Percentiles rank a stretch among this genome's conserved stretches.
phyloP scores from a whole-genome alignment of 2,888 invertebrate genomes.

The Chrysina gloriosa region DNA sequence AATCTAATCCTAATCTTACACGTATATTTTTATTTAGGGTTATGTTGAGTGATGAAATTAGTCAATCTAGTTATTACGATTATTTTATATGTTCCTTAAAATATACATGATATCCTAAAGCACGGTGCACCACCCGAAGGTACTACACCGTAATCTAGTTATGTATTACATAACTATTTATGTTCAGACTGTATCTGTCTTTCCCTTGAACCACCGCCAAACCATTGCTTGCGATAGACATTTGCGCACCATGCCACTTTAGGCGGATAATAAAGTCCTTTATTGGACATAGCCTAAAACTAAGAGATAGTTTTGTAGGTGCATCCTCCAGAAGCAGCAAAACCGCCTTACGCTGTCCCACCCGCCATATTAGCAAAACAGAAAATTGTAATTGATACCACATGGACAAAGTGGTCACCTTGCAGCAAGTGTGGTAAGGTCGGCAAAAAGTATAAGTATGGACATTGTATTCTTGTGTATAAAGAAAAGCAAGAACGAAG shows the following conservation, averaged over 20 bases:
- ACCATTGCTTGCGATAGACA: too few relatives aligned
- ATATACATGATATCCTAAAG: too few relatives aligned
- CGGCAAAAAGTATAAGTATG: constrained; percentile 70
- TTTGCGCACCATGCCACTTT: neutral
- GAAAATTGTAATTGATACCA: constrained; percentile 62
- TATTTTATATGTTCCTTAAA: too few relatives aligned
- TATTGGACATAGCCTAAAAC: constrained; percentile 25
- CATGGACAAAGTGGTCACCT: constrained; percentile 74
- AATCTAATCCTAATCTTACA: too few relatives aligned
- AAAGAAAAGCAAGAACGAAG: constrained; percentile 12
- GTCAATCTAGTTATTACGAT: too few relatives aligned
- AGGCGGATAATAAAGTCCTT: neutral
- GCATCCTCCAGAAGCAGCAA: constrained; percentile 53
- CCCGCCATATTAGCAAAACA: constrained; percentile 46
- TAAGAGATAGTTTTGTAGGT: constrained; percentile 53
- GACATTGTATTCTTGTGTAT: constrained; percentile 69
- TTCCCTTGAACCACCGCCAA: too few relatives aligned
- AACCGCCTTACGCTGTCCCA: constrained; percentile 59
- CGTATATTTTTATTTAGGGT: too few relatives aligned
- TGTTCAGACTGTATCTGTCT: too few relatives aligned
- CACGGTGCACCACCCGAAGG: too few relatives aligned
- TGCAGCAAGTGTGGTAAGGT: constrained; percentile 73
- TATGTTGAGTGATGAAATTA: too few relatives aligned
- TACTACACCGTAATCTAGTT: too few relatives aligned
- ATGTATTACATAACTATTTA: too few relatives aligned